These are phyloP conservation scores for Diabrotica balteata DNA, from an alignment of 2,888 invertebrate species.

Conservation along the genomic window DNA sequence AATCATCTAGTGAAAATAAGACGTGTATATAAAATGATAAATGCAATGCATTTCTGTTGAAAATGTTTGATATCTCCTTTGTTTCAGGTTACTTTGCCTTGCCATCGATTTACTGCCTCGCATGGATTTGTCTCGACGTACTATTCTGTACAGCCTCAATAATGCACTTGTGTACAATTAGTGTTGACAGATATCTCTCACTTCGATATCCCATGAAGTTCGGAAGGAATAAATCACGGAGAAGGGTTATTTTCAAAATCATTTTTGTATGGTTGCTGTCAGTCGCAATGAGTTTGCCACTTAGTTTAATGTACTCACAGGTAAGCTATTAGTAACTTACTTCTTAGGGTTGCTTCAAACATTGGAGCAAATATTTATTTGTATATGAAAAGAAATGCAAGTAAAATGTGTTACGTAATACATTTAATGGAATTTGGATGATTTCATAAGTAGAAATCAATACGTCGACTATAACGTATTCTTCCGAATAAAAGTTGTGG, in stretches of 20 bases:
- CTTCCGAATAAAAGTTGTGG: no score
- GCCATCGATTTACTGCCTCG: constrained; percentile 85
- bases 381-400: no score
- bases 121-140: constrained; percentile 95
- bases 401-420: no score
- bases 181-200: constrained; percentile 92
- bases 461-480: no score
- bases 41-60: no score
- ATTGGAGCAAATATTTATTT: no score
- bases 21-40: no score
- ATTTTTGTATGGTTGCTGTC: constrained; percentile 92
- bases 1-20: no score
- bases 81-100: constrained; percentile 71
- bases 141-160: constrained; percentile 96
- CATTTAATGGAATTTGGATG: no score
- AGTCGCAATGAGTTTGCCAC: constrained; percentile 88
- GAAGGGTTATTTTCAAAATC: constrained; percentile 87
- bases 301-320: constrained; percentile 89
- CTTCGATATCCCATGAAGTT: constrained; percentile 93
- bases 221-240: constrained; percentile 86
- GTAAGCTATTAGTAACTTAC: constrained; percentile 59
- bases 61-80: no score
- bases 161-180: constrained; percentile 96
- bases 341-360: no score
- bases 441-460: no score